Evolutionary conservation across 1,140 invertebrate genomes (phyloP), one percentile per base, ranked within the genome.

Genomic region (Drosophila triauraria): DNA sequence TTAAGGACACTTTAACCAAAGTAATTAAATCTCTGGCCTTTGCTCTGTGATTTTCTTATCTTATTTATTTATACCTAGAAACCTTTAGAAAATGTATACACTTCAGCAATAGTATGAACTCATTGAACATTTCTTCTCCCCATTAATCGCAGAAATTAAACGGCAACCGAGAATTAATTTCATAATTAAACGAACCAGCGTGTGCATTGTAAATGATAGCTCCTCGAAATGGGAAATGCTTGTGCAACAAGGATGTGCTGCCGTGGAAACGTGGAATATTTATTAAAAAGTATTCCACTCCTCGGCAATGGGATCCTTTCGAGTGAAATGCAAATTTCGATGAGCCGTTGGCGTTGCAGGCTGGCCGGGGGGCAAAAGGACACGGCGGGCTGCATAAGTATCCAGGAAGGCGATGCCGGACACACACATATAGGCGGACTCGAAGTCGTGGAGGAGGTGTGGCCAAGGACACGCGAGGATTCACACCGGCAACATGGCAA

Each of bases 261-360:
- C 4, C 35, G 35, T 42, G 67, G 44, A 35, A 59, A 72, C 44
- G 10, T 35, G 20, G 13, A 30, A 60, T 71, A 72, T 74, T 51
- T 60, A 74, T 72, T 74, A 59, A 74, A 20, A 72, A 30, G 50
- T 74, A 74, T 72, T 74, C 13, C 68, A 72, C 23, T 15, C 23
- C 35, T 13, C 7, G 38, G 46, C 27, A 35, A 53, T n/a, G 20
- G 10, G 10, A 46, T 27, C 67, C 35, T 43, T 70, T 46, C 25
- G 48, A 30, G 9, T 17, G 43, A 72, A 72, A 72, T 72, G 70
- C 68, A 74, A 74, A 74, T 74, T 67, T 50, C 44, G 53, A 47
- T 20, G 54, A 50, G 69, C 69, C 69, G 25, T 50, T 59, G 69
- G 67, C 67, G 13, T 72, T 59, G 67, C 69, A n/a, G 15, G 43